phyloP scores from a whole-genome alignment of 2,113 vertebrate species.

The Spermophilus dauricus region DNA sequence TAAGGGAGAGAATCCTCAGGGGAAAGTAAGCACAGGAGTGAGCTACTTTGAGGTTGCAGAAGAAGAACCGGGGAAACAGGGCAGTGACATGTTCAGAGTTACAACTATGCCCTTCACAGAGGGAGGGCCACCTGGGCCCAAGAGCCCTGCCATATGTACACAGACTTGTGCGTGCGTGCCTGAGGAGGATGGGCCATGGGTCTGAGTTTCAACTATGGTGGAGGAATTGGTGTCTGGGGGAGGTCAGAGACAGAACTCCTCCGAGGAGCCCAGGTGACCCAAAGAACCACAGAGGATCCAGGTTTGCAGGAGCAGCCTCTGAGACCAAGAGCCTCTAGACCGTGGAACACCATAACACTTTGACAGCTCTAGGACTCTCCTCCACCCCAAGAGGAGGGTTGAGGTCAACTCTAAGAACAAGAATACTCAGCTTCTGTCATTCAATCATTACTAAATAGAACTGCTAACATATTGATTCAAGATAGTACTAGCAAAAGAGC shows the following conservation, averaged over 20 bases:
- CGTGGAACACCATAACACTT: accelerated
- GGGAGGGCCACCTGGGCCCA: no score
- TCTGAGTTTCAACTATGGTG: background rate
- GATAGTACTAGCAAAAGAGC: background rate
- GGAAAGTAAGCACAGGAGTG: accelerated
- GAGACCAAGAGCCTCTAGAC: no score
- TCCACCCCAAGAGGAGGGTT: background rate
- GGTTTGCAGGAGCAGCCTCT: accelerated
- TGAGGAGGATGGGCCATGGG: background rate
- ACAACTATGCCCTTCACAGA: no score
- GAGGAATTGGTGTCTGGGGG: background rate
- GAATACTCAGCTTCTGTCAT: background rate
- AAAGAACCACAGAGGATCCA: background rate
- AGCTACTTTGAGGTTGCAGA: accelerated
- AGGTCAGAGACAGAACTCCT: accelerated
- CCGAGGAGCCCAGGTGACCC: background rate
- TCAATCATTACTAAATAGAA: no score
- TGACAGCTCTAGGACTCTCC: accelerated
- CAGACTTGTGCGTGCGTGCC: accelerated
- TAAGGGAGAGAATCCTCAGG: accelerated
- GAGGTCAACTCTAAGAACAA: accelerated
- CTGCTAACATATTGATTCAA: accelerated
- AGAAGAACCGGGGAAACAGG: accelerated
- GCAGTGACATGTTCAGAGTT: accelerated
- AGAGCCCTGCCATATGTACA: no score